Percentiles rank a stretch among this genome's conserved stretches.
These are phyloP conservation scores for Chiroxiphia lanceolata DNA, from an alignment of 2,797 vertebrate genomes.

Conservation along the genomic window DNA sequence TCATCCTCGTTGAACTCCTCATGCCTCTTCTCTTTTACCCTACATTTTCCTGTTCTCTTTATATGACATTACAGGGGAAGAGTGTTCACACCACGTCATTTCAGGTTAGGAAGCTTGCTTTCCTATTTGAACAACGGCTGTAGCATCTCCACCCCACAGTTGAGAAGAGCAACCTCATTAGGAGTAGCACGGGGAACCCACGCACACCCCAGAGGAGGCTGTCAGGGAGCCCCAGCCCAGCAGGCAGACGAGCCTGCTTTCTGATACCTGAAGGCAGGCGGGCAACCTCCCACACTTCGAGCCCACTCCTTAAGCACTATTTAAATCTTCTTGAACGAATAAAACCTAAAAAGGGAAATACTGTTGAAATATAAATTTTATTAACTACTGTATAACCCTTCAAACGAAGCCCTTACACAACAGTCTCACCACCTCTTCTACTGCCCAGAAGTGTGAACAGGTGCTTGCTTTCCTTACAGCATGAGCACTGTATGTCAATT, in stretches of 20 bases:
- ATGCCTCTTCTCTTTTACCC: not conserved
- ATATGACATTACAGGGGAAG: not conserved
- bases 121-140: not conserved
- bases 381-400: not conserved
- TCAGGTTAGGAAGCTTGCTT: not conserved
- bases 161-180: not conserved
- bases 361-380: not conserved
- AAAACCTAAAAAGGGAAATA: constrained; percentile 6
- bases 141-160: not conserved
- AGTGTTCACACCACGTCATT: not conserved
- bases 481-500: not conserved
- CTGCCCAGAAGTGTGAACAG: not conserved
- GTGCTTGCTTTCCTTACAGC: not conserved
- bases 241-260: fast-evolving
- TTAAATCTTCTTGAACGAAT: not conserved
- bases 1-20: not conserved
- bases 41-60: not conserved
- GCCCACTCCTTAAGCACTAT: not conserved
- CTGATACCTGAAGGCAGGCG: not conserved
- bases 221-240: not conserved
- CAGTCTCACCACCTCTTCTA: not conserved
- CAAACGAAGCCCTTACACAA: not conserved
- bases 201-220: not conserved
- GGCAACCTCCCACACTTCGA: not conserved
- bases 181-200: not conserved